A percentile compares a stretch with the other conserved stretches of the same genome.
Conservation (phyloP, 2,888 invertebrate species). For the Ochropleura plecta region DNA sequence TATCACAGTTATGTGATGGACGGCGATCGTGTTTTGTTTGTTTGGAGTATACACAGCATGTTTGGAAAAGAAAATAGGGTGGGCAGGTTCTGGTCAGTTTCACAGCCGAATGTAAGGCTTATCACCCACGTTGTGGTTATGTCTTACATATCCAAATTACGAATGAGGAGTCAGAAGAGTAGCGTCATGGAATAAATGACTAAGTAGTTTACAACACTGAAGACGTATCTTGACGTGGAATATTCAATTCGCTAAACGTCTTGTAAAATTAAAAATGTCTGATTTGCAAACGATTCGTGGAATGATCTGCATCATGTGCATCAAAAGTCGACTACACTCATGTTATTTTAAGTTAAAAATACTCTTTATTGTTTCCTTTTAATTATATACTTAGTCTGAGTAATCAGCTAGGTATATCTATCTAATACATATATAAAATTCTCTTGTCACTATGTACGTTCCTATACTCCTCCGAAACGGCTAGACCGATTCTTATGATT, state of each 20-base stretch:
- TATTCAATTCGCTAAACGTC: background rate
- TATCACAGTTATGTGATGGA: background rate
- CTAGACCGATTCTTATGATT: too few relatives aligned
- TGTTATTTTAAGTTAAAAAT: background rate
- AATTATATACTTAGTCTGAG: background rate
- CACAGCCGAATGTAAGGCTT: background rate
- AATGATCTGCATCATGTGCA: background rate
- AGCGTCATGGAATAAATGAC: background rate
- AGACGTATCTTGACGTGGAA: background rate
- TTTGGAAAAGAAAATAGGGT: background rate
- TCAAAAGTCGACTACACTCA: background rate
- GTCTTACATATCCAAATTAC: background rate
- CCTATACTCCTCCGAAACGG: too few relatives aligned
- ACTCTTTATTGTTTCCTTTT: background rate
- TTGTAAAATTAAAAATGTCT: background rate
- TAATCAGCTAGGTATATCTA: background rate
- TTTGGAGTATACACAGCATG: conserved; percentile 9
- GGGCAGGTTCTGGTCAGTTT: background rate
- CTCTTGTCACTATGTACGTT: too few relatives aligned
- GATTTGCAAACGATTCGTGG: background rate
- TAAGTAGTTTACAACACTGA: background rate
- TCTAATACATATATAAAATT: too few relatives aligned
- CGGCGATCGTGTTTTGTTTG: background rate
- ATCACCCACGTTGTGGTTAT: background rate
- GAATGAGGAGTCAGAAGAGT: background rate